phyloP scores from a whole-genome alignment of 1,140 invertebrate genomes.

The Aphis craccivora region DNA sequence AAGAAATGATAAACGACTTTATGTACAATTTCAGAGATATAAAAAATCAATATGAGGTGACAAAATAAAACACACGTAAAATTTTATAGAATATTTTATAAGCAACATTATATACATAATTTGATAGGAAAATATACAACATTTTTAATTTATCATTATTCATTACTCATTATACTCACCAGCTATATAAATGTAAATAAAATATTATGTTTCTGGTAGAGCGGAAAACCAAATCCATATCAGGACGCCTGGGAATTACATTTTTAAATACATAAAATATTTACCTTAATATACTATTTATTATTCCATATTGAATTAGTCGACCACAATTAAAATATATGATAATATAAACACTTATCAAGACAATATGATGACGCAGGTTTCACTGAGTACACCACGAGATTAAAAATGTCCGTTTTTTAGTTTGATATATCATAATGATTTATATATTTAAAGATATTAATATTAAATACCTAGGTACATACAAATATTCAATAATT shows the following conservation, averaged over 20 bases:
- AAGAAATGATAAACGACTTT: neutral
- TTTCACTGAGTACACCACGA: neutral
- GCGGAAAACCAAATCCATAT: neutral
- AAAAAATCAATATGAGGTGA: neutral
- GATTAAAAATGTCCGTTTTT: neutral
- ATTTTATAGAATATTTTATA: neutral
- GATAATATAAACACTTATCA: neutral
- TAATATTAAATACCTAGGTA: neutral
- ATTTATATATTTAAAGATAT: neutral
- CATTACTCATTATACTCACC: too few species aligned
- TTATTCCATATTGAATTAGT: neutral
- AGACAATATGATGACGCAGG: neutral
- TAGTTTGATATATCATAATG: neutral
- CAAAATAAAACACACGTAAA: neutral
- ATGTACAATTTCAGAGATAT: neutral
- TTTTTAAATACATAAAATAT: slow-evolving; percentile 4
- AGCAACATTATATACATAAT: neutral
- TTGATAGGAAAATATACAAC: neutral
- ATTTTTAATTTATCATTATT: neutral
- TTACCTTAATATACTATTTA: neutral
- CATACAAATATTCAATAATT: neutral
- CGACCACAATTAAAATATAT: neutral
- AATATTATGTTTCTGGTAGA: neutral
- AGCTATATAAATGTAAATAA: neutral
- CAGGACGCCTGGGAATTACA: neutral